phyloP scores from a whole-genome alignment of 2,113 vertebrate genomes.

The Haemorhous mexicanus region DNA sequence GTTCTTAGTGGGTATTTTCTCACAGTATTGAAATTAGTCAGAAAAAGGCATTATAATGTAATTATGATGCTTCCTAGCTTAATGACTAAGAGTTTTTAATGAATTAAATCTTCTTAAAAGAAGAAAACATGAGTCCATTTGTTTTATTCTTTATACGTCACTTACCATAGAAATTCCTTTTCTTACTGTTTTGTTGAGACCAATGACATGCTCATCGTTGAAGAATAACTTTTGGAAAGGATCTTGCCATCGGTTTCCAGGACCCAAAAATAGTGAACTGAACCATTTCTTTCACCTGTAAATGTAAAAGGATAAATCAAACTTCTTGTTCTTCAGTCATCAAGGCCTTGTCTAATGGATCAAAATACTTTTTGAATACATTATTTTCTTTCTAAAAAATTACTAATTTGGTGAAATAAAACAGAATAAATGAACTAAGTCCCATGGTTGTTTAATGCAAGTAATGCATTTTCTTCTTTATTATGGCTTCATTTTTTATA shows the following conservation, averaged over 20 bases:
- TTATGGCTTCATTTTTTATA: neutral
- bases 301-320: neutral
- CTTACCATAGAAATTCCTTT: neutral
- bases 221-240: neutral
- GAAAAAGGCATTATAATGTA: neutral
- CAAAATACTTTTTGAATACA: neutral
- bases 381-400: neutral
- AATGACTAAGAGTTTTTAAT: neutral
- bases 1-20: neutral
- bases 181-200: neutral
- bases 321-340: neutral
- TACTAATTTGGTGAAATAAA: neutral
- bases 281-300: neutral
- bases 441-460: neutral
- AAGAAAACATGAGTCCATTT: neutral
- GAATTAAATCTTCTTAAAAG: neutral
- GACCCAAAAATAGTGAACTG: neutral
- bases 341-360: neutral
- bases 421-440: neutral
- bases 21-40: neutral
- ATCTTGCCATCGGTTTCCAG: neutral
- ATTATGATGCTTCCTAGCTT: neutral
- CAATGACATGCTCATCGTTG: neutral
- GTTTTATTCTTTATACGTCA: neutral
- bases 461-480: neutral